These are phyloP conservation scores for Trissolcus brochymenae DNA, from an alignment of 2,888 invertebrate species.

Conservation along the genomic window DNA sequence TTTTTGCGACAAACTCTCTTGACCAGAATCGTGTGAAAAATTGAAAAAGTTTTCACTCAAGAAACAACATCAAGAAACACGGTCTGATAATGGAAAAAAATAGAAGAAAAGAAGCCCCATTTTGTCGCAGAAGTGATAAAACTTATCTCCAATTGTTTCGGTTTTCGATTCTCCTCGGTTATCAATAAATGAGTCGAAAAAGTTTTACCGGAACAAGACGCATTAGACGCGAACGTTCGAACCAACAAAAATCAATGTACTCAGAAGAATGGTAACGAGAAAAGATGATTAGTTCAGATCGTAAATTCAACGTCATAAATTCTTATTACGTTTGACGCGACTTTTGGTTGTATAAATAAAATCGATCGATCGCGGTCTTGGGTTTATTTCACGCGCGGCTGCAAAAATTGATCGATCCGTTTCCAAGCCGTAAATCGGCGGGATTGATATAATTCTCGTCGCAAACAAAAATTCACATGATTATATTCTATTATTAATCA, in stretches of 20 bases:
- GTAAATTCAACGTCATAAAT: constrained; percentile 1
- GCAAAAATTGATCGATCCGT: not conserved
- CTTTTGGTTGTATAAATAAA: not conserved
- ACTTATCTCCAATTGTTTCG: not conserved
- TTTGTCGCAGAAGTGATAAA: not conserved
- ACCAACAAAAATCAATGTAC: not conserved
- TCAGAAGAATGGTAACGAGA: not conserved
- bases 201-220: not conserved
- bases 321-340: constrained; percentile 1
- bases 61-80: too few species aligned
- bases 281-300: not conserved
- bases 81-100: too few species aligned
- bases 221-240: not conserved
- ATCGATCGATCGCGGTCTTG: not conserved
- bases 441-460: not conserved
- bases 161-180: not conserved
- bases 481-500: too few species aligned
- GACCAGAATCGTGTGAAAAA: too few species aligned
- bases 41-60: too few species aligned
- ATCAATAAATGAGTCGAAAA: not conserved
- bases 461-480: too few species aligned
- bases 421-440: not conserved
- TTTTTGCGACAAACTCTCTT: too few species aligned
- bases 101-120: too few species aligned
- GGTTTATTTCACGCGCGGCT: not conserved